A percentile compares a stretch with the other conserved stretches of the same genome.
These are phyloP conservation scores for Chloromyia formosa DNA, from an alignment of 2,888 invertebrate species.

Conservation along the genomic window DNA sequence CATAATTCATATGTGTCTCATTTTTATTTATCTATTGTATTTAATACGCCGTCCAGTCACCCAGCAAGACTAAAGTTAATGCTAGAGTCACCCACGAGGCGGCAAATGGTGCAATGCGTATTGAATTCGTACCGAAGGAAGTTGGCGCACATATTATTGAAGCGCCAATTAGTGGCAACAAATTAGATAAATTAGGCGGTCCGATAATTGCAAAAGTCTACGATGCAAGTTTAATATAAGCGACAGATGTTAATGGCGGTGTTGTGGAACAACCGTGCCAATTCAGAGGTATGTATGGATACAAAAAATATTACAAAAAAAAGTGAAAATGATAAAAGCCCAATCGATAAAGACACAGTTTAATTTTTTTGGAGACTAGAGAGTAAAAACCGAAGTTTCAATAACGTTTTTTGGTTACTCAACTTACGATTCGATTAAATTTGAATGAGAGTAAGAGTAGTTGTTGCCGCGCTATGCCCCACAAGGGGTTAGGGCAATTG, in stretches of 20 bases:
- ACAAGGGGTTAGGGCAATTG: too few relatives aligned
- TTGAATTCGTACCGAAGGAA: slow-evolving; percentile 92
- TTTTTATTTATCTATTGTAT: too few relatives aligned
- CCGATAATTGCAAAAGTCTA: slow-evolving; percentile 94
- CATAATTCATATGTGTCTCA: too few relatives aligned
- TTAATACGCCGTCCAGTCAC: slow-evolving; percentile 85
- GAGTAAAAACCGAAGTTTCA: too few relatives aligned
- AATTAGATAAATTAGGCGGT: slow-evolving; percentile 87
- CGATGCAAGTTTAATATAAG: slow-evolving; percentile 91
- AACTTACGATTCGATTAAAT: too few relatives aligned
- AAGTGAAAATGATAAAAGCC: too few relatives aligned
- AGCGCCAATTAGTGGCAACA: slow-evolving; percentile 88
- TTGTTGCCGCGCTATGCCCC: too few relatives aligned
- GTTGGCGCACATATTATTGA: slow-evolving; percentile 95
- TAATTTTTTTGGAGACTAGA: too few relatives aligned
- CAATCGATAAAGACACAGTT: too few relatives aligned
- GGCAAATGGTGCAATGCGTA: slow-evolving; percentile 83
- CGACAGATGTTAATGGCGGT: slow-evolving; percentile 92
- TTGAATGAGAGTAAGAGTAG: too few relatives aligned
- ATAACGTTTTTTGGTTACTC: too few relatives aligned
- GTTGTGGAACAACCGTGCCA: slow-evolving; percentile 96
- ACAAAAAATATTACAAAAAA: too few relatives aligned
- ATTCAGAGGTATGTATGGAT: slow-evolving; percentile 70
- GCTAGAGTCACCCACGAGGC: slow-evolving; percentile 84
- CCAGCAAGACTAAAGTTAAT: slow-evolving; percentile 83